Percentiles rank a stretch among this genome's conserved stretches.
These are phyloP conservation scores for Carapus acus DNA, from an alignment of 2,797 vertebrate species.

Conservation along the genomic window DNA sequence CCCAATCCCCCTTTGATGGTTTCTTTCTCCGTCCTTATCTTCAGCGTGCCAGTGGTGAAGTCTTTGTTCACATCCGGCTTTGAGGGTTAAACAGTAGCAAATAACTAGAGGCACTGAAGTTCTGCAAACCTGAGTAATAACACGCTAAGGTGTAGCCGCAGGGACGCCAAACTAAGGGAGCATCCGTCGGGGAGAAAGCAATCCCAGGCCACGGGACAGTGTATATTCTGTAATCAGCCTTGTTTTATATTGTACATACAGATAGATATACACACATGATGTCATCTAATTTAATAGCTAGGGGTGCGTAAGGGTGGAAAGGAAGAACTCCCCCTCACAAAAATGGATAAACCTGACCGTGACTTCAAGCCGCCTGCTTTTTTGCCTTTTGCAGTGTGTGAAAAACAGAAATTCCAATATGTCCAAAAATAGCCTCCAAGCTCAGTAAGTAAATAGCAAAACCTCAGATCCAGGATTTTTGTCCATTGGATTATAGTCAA, in stretches of 20 bases:
- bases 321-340: slow-evolving; percentile 21
- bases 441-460: too few species aligned
- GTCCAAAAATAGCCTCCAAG: too few species aligned
- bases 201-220: slow-evolving; percentile 61
- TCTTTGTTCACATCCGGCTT: slow-evolving; percentile 56
- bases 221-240: slow-evolving; percentile 73
- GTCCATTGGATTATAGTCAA: too few species aligned
- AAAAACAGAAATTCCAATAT: too few species aligned
- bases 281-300: slow-evolving; percentile 67
- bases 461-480: too few species aligned
- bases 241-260: slow-evolving; percentile 81
- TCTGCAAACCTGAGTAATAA: slow-evolving; percentile 39
- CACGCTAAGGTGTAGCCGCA: slow-evolving; percentile 36
- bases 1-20: slow-evolving; percentile 52
- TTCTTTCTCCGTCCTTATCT: slow-evolving; percentile 61
- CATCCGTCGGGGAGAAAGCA: slow-evolving; percentile 57
- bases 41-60: slow-evolving; percentile 57
- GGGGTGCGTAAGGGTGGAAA: slow-evolving; percentile 43
- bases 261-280: slow-evolving; percentile 73
- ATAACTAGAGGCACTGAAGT: slow-evolving; percentile 40
- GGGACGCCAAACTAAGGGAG: slow-evolving; percentile 44
- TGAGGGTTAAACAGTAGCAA: slow-evolving; percentile 56
- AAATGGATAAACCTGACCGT: slow-evolving; percentile 37
- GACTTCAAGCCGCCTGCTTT: slow-evolving; percentile 41
- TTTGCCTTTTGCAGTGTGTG: slow-evolving; percentile 2